Base-by-base conservation (phyloP, 1,140 invertebrate genomes). In the Homarus americanus region DNA sequence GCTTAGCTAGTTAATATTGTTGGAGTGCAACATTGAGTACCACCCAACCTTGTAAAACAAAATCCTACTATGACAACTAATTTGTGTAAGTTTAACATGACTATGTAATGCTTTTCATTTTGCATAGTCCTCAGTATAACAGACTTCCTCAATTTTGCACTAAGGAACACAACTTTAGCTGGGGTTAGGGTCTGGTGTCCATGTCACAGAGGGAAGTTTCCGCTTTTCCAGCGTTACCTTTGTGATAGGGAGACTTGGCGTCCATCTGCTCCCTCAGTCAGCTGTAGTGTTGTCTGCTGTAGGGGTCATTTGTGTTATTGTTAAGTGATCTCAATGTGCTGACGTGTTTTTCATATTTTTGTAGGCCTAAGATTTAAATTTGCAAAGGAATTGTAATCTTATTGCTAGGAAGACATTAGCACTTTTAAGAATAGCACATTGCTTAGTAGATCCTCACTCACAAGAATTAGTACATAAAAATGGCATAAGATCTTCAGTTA, bases 321-420 rank as follows among this genome's bases (percentile, higher is more conserved):
- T 80, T 88, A 88, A 88, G 86, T 80, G 86, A 88, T 88, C 86
- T 88, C 86, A 88, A 38, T 88, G 78, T 88, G 76, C 78, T 80
- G 76, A 82, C 72, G 58, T 82, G 84, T 78, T 79, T 69, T 88
- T 88, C 76, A 80, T 88, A 88, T 88, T 87, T 86, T 88, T 88
- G 32, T 88, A 88, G 86, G n/a, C 69, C 34, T 72, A 87, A 63
- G 75, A 36, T 79, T 40, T 53, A 80, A 69, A 20, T 58, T 80
- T 41, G 53, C 40, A 88, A 69, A 34, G 76, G 63, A 80, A 82
- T 58, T 49, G 9, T 40, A 49, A 73, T 28, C 4, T 49, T 36
- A 86, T 86, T 85, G n/a, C 24, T 85, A 85, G 41, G 38, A 80
- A 88, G 49, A 66, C 24, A 80, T 38, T 75, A 53, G 17, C 38